Percentiles rank a stretch among this genome's conserved stretches.
Conservation (phyloP, 2,888 invertebrate species). For the Drosophila flavopinicola region DNA sequence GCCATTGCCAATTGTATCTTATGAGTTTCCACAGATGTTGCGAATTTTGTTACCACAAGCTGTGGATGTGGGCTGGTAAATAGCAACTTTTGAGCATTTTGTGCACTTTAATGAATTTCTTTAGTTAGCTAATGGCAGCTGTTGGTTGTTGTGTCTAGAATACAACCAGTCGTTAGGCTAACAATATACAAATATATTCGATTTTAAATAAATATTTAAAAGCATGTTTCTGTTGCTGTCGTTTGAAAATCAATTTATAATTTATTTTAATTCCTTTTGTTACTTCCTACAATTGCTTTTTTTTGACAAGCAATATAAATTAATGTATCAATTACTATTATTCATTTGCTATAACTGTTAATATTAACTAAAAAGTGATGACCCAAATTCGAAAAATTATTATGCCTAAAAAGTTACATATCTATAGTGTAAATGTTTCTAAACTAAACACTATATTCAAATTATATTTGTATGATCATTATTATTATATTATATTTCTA, state of each 20-base stretch:
- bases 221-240: no score
- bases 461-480: not conserved
- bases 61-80: not conserved
- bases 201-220: not conserved
- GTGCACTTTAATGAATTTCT: not conserved
- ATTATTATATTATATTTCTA: not conserved
- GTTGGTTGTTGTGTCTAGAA: no score
- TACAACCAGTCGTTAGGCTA: no score
- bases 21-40: not conserved
- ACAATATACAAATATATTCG: not conserved
- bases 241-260: no score
- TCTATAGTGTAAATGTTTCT: no score
- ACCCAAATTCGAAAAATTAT: no score
- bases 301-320: no score
- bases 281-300: no score
- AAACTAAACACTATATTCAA: no score
- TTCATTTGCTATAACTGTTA: not conserved
- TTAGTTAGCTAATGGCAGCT: not conserved
- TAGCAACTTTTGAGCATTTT: not conserved
- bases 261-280: no score
- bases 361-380: no score
- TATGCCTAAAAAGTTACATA: no score
- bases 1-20: slow-evolving; percentile 19
- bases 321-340: not conserved
- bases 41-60: not conserved